Evolutionary conservation across 2,113 vertebrate species (phyloP).

Genomic region (Esox niger): DNA sequence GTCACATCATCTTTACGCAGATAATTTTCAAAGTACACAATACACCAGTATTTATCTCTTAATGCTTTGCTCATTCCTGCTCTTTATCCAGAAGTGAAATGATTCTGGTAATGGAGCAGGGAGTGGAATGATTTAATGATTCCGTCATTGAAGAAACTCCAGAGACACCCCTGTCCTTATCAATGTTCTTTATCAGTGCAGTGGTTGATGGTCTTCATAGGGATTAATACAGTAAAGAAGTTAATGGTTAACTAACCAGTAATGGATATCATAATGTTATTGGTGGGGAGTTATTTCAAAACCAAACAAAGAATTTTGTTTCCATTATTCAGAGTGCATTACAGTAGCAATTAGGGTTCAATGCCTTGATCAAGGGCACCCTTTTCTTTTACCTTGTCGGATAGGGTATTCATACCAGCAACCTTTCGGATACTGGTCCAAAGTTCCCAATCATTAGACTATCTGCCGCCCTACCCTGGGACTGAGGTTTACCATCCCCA

Average conservation of each 20-base stretch:
- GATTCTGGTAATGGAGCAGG: too few species aligned
- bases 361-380: too few species aligned
- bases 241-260: slow-evolving; percentile 42
- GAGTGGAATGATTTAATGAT: not conserved
- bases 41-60: not conserved
- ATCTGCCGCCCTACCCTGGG: too few species aligned
- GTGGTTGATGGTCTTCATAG: slow-evolving; percentile 19
- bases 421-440: too few species aligned
- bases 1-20: not conserved
- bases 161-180: not conserved
- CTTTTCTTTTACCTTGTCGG: not conserved
- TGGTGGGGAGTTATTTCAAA: not conserved
- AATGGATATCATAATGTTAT: not conserved
- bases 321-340: not conserved
- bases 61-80: not conserved
- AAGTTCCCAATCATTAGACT: too few species aligned
- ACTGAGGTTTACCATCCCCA: too few species aligned
- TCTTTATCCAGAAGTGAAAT: not conserved
- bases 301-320: not conserved
- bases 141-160: not conserved
- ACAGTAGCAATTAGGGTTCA: too few species aligned
- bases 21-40: not conserved
- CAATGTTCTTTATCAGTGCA: slow-evolving; percentile 22
- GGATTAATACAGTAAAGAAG: not conserved
- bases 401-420: too few species aligned